A percentile compares a stretch with the other conserved stretches of the same genome.
phyloP scores from a whole-genome alignment of 2,113 vertebrate genomes.

The Podocnemis expansa region DNA sequence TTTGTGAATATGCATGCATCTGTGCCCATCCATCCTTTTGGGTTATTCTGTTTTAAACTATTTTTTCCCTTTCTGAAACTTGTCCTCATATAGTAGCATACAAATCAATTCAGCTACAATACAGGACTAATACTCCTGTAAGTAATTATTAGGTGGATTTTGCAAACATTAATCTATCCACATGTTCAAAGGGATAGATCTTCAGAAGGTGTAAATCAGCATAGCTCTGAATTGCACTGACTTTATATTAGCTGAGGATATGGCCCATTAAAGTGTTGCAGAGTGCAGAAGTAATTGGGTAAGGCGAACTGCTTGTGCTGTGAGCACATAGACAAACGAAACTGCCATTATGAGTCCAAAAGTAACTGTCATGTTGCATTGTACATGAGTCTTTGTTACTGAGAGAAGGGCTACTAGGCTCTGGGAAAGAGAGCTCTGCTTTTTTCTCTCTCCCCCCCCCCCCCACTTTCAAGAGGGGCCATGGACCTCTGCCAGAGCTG shows the following conservation, averaged over 20 bases:
- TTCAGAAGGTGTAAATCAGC: neutral
- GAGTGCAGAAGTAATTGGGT: neutral
- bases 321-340: neutral
- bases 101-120: neutral
- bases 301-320: neutral
- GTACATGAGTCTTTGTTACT: neutral
- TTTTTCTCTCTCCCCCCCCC: neutral
- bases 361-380: neutral
- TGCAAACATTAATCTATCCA: neutral
- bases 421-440: neutral
- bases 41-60: neutral
- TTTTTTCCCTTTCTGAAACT: neutral
- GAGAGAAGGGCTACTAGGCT: neutral
- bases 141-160: neutral
- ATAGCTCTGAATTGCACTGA: neutral
- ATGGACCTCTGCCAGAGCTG: neutral
- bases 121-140: neutral
- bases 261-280: neutral
- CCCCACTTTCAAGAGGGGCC: too few species aligned
- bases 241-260: neutral
- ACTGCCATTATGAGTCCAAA: neutral
- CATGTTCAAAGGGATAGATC: neutral
- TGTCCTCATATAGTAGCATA: neutral
- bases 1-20: too few species aligned
- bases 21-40: neutral